These are phyloP conservation scores for Epistrophella euchroma DNA, from an alignment of 2,888 invertebrate species.

Conservation along the genomic window DNA sequence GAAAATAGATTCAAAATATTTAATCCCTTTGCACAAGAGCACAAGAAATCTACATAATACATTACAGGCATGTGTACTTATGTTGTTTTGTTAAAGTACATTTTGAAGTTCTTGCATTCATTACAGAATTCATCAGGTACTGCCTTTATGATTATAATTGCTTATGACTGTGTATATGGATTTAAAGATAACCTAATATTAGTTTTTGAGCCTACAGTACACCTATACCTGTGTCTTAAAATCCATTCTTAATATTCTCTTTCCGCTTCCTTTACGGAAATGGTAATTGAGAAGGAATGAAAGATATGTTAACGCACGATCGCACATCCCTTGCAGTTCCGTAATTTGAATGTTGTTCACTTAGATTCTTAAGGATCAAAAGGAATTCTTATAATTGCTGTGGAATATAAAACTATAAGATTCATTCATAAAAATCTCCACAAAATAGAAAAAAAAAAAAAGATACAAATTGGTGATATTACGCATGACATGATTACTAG, in stretches of 20 bases:
- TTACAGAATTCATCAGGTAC: background rate
- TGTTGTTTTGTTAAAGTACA: background rate
- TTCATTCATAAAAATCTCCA: conserved; percentile 55
- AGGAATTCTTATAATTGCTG: conserved; percentile 58
- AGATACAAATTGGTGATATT: conserved; percentile 55
- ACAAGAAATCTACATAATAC: background rate
- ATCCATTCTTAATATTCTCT: conserved; percentile 11
- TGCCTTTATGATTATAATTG: conserved; percentile 31
- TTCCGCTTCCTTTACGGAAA: conserved; percentile 65
- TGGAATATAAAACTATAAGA: conserved; percentile 53
- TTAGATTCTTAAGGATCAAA: conserved; percentile 35
- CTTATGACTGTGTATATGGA: conserved; percentile 14
- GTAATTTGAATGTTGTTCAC: conserved; percentile 70
- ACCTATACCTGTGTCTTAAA: conserved; percentile 13
- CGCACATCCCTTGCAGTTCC: conserved; percentile 63
- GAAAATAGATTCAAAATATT: conserved; percentile 47
- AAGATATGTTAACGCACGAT: conserved; percentile 68
- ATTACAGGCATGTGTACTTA: background rate
- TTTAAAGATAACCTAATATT: conserved; percentile 1
- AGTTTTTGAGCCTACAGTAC: background rate
- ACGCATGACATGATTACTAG: conserved; percentile 70
- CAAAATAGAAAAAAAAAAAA: conserved; percentile 1
- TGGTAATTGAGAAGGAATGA: conserved; percentile 66
- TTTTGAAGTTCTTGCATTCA: conserved; percentile 9
- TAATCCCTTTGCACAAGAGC: conserved; percentile 38